Evolutionary conservation across 1,140 invertebrate genomes (phyloP), one percentile per base, ranked within the genome.

Genomic region (Gyrodactylus bullatarudis): DNA sequence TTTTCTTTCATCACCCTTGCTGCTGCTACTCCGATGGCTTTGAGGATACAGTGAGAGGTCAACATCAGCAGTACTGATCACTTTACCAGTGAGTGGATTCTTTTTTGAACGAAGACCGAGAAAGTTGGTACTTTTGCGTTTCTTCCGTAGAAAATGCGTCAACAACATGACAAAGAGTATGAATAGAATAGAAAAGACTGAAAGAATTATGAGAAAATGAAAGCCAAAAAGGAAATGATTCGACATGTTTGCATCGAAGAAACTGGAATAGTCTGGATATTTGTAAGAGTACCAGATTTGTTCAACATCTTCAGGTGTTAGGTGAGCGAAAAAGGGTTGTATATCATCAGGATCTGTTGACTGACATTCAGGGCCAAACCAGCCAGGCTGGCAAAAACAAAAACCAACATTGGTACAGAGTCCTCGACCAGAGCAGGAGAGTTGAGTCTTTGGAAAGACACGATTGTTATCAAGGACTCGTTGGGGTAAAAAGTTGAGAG

Each of bases 371-470:
- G 22, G 21, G 22, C 70, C 70, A 26, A 24, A 23, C 70, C 70
- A 71, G 8, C 70, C 70, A 1, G 70, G 70, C 22, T 25, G 70
- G 70, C 70, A 71, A 1, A 71, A n/a, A 24, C 70, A 71, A 20
- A 23, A 23, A 23, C 24, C 70, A 1, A 71, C 20, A 25, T 71
- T 71, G 20, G 70, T 71, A 26, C 70, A 71, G 8, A 54, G 34
- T 8, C 34, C 34, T 16, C 34, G 34, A n/a, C 34, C 34, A n/a
- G 34, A 54, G 34, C 34, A 54, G 34, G 34, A n/a, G 8, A 54
- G 34, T 16, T 54, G 34, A 16, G 34, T 54, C 8, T 8, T 16
- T n/a, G 8, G 34, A 8, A n/a, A 54, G 34, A 54, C 8, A 54
- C 34, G 8, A 8, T n/a, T n/a, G 34, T n/a, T 54, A n/a, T 54